Conservation (phyloP, 2,113 vertebrate species). For the Xenopus tropicalis region DNA sequence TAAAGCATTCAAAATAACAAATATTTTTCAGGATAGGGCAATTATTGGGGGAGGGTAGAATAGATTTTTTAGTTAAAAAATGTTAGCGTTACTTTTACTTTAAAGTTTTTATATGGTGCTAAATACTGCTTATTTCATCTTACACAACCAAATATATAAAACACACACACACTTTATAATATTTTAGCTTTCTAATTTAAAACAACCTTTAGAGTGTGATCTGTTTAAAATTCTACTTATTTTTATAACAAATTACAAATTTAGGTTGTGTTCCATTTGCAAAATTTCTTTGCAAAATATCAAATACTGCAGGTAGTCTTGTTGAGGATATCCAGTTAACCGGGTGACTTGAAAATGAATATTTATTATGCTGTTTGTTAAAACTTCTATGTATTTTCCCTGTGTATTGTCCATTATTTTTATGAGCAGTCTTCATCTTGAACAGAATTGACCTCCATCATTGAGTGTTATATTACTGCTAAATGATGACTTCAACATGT, state of each 20-base stretch:
- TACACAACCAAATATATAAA: no score
- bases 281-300: conserved; percentile 1
- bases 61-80: no score
- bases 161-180: not conserved
- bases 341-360: conserved; percentile 18
- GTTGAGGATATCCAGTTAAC: conserved; percentile 20
- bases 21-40: no score
- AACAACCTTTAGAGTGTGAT: conserved; percentile 5
- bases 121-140: not conserved
- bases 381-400: conserved; percentile 22
- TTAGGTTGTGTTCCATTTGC: conserved; percentile 36
- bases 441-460: conserved; percentile 28
- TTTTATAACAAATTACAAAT: conserved; percentile 7
- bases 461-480: conserved; percentile 37
- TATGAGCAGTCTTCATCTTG: conserved; percentile 25
- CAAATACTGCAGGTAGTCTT: conserved; percentile 4
- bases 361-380: conserved; percentile 24
- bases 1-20: no score
- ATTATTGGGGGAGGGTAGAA: no score
- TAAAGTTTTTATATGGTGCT: not conserved
- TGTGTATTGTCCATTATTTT: conserved; percentile 31
- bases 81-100: no score
- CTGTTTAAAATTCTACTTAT: conserved; percentile 7
- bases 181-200: not conserved
- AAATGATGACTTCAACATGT: conserved; percentile 41